Conservation (phyloP, 2,113 vertebrate genomes). For the Orcinus orca region DNA sequence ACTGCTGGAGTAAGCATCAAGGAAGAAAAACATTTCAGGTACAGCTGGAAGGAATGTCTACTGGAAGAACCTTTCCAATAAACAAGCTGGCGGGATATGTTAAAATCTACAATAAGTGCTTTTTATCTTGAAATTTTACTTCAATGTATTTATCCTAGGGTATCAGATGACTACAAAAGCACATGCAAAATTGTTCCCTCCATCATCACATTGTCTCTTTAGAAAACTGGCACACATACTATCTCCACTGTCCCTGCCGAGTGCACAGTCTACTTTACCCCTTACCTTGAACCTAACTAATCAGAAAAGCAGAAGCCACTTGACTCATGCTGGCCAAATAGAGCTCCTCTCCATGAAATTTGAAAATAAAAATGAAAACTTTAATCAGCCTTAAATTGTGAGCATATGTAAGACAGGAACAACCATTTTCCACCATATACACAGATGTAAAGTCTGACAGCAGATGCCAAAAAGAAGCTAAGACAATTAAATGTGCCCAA, state of each 20-base stretch:
- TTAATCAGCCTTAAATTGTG: not conserved
- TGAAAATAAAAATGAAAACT: not conserved
- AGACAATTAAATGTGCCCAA: not conserved
- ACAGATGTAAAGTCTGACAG: not conserved
- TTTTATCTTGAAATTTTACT: not conserved
- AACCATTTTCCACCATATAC: not conserved
- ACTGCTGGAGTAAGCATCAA: not conserved
- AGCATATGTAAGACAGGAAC: not conserved
- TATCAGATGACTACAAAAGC: not conserved
- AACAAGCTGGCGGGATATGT: too few species aligned
- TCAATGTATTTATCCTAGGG: not conserved
- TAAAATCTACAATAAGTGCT: not conserved
- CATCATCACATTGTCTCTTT: not conserved
- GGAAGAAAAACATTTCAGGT: not conserved
- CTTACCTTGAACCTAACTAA: not conserved
- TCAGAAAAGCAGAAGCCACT: not conserved
- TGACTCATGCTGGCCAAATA: not conserved
- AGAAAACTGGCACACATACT: not conserved
- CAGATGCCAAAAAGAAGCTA: not conserved
- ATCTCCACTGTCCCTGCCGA: not conserved
- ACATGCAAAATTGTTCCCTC: not conserved
- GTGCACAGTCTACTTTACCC: accelerated
- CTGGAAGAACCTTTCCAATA: not conserved
- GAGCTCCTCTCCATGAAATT: not conserved
- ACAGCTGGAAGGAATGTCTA: not conserved